phyloP scores from a whole-genome alignment of 2,797 vertebrate species.

The Otolemur crassicaudatus region DNA sequence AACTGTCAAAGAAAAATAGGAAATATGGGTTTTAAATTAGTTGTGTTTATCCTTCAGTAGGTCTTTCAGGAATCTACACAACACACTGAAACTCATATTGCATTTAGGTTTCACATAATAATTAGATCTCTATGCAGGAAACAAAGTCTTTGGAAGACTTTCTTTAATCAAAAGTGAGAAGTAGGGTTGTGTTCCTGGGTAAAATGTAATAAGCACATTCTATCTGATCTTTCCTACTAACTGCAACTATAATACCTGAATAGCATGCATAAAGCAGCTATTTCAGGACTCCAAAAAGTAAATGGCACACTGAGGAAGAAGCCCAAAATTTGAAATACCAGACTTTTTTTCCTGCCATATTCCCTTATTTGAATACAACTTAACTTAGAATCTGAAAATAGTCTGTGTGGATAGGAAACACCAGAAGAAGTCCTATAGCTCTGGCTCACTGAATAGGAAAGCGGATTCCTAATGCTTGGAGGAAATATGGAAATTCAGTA shows the following conservation, averaged over 20 bases:
- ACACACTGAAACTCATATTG: background rate
- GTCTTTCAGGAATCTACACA: background rate
- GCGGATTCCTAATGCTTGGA: background rate
- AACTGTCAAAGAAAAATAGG: background rate
- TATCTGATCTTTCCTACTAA: background rate
- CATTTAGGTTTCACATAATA: background rate
- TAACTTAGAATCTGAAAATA: background rate
- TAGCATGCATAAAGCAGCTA: background rate
- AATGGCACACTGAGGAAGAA: background rate
- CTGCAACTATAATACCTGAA: background rate
- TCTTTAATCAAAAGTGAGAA: background rate
- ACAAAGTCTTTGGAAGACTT: background rate
- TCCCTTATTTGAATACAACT: background rate
- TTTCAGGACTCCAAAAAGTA: background rate
- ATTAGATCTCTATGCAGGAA: background rate
- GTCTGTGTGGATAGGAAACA: background rate
- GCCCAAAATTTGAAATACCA: background rate
- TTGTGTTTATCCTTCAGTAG: background rate
- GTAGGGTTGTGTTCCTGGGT: background rate
- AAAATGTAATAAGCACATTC: background rate
- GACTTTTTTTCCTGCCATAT: background rate
- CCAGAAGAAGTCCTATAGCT: background rate
- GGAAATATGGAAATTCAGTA: background rate
- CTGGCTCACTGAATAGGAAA: background rate
- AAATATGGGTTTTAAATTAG: background rate